These are phyloP conservation scores for Phalera bucephala DNA, from an alignment of 2,888 invertebrate species.

Conservation along the genomic window DNA sequence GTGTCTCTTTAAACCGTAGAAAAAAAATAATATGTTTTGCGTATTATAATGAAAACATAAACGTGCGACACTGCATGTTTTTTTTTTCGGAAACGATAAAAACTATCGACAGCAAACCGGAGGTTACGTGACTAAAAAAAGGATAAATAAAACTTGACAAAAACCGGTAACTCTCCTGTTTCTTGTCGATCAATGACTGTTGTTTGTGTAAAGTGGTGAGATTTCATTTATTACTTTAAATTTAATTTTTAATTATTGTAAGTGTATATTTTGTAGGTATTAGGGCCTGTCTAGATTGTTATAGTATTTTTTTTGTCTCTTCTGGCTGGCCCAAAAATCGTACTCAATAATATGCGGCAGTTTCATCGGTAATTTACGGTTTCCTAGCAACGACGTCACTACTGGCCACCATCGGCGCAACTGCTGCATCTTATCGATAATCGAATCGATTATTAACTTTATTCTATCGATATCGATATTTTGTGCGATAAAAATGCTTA, in stretches of 20 bases:
- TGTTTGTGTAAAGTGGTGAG: conserved; percentile 38
- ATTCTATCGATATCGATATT: conserved; percentile 30
- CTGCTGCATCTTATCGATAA: conserved; percentile 17
- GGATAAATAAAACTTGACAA: conserved; percentile 22
- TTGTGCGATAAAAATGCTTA: conserved; percentile 17
- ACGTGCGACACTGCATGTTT: conserved; percentile 11
- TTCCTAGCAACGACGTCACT: conserved; percentile 5
- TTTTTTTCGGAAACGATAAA: conserved; percentile 7
- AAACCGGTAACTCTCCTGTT: conserved; percentile 24
- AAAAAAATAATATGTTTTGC: too few relatives aligned
- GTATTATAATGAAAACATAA: too few relatives aligned
- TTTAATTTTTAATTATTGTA: conserved; percentile 26
- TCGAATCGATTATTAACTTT: conserved; percentile 23
- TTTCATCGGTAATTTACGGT: conserved; percentile 9
- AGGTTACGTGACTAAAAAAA: conserved; percentile 22
- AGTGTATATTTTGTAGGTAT: conserved; percentile 37
- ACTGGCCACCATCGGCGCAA: conserved; percentile 4
- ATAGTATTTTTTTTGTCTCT: conserved; percentile 44
- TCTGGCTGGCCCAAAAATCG: conserved; percentile 42
- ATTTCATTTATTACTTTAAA: conserved; percentile 25
- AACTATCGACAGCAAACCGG: conserved; percentile 21
- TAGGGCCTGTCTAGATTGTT: conserved; percentile 41
- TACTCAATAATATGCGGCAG: conserved; percentile 12
- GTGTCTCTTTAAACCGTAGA: too few relatives aligned
- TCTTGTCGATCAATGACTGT: conserved; percentile 27